Evolutionary conservation across 2,113 vertebrate genomes (phyloP), one percentile per base, ranked within the genome.

Genomic region (Zosterops borbonicus): DNA sequence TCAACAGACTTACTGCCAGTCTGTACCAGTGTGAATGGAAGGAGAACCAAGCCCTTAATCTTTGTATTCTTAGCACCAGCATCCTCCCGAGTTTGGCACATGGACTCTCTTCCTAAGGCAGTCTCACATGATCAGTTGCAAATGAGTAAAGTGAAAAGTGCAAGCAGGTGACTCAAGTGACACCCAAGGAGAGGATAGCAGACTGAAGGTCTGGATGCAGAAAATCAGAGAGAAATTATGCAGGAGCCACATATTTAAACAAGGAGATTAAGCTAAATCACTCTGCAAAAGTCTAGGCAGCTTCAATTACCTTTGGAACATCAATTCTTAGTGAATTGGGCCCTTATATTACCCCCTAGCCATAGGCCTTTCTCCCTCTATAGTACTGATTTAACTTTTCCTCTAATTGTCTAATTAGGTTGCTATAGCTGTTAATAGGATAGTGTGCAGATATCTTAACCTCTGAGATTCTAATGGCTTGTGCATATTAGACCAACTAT

Each of bases 401-500:
- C 96, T 98, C 92, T 98, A 94, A 97, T 95, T 97, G 79, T 96
- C 97, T 98, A 98, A 98, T 97, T 98, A 97, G 97, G 94, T 97
- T 97, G 94, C 96, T 98, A 78, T 97, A 97, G 96, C 85, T 97
- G 91, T 98, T 98, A 98, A 98, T 97, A 98, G 94, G 93, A 96
- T 97, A 97, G 65, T 73, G 75, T 95, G 92, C 94, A 96, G 95
- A 92, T 89, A 95, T 95, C 96, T 96, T 98, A 98, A 98, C 96
- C 95, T 95, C 96, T 96, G 70, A 94, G 89, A 91, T 94, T 67
- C 76, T 91, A 92, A 87, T 95, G 90, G 95, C 89, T 95, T 95
- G 93, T 97, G 92, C 91, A 95, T 97, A 92, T 87, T 94, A 97
- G 89, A 98, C 68, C 87, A 97, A 96, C 97, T 71, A 87, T 96